These are phyloP conservation scores for Schizopygopsis pylzovi DNA, from an alignment of 2,797 vertebrate genomes.

Conservation along the genomic window DNA sequence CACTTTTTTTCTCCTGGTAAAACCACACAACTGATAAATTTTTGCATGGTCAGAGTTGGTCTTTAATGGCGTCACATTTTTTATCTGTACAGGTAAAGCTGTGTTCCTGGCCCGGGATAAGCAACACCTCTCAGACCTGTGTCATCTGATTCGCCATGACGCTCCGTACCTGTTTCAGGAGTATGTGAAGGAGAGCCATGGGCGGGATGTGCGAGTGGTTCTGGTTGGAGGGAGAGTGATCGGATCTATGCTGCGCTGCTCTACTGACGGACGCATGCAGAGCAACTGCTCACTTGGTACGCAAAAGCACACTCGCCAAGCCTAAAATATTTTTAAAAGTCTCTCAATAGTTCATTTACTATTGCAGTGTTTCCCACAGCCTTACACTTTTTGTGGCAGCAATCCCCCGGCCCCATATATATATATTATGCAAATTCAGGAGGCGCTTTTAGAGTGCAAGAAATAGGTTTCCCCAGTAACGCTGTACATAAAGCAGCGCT, in stretches of 20 bases:
- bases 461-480: no score
- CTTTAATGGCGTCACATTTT: background rate
- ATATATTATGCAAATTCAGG: no score
- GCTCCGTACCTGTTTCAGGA: conserved; percentile 93
- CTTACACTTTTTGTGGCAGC: no score
- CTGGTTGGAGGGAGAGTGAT: conserved; percentile 89
- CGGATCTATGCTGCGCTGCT: conserved; percentile 91
- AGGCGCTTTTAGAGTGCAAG: no score
- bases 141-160: conserved; percentile 89
- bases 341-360: background rate
- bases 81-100: conserved; percentile 82
- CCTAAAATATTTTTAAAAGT: background rate
- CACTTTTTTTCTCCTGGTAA: background rate
- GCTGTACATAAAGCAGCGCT: no score
- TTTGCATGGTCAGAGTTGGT: background rate
- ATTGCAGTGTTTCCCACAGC: no score
- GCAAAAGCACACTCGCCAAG: background rate
- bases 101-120: conserved; percentile 92
- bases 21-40: background rate
- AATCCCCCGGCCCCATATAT: no score
- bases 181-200: conserved; percentile 91
- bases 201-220: conserved; percentile 89
- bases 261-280: conserved; percentile 93
- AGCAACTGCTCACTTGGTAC: conserved; percentile 92
- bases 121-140: conserved; percentile 89